Base-by-base conservation (phyloP, 2,797 vertebrate species). In the Malacoctenus gilli region DNA sequence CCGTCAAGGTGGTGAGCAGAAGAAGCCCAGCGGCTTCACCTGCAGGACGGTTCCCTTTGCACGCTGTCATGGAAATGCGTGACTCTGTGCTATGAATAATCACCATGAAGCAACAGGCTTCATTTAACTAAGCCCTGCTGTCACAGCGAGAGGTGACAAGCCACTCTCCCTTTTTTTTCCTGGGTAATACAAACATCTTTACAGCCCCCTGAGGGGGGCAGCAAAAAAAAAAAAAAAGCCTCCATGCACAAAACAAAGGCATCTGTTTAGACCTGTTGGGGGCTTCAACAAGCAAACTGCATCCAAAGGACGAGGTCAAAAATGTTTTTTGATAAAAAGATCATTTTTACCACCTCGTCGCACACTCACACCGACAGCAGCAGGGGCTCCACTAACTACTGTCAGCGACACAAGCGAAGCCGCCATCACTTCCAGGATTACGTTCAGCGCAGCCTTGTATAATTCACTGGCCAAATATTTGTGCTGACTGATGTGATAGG, bases 391-490 rank as follows among this genome's bases (percentile, higher is more conserved):
- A 12, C n/a, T 42, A 35, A 48, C 8, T 36, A 16, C 10, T 41
- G 5, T 2, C 21, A 22, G 19, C 8, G n/a, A 3, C 14, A 23
- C 20, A 62, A 7, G 8, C 35, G 19, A 30, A 21, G 37, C 58
- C 2, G 4, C 22, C 62, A 36, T 72, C 63, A 49, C 40, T 46
- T 61, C 49, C 39, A 37, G 34, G 37, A 72, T 46, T 72, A 57
- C 11, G 46, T 78, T 68, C 56, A 47, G 41, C 32, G 40, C 59
- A 75, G 75, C 67, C 68, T 70, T 66, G 43, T 85, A 38, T 73
- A 81, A 89, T 86, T 88, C 81, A 61, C 77, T 90, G 84, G 66
- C 83, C 85, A 92, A 93, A 91, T 92, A 91, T 94, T 95, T 94
- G 91, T 86, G 72, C 82, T 89, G 71, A 75, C 85, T 86, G 87